Conservation (phyloP, 2,888 invertebrate genomes). For the Brassicogethes aeneus region DNA sequence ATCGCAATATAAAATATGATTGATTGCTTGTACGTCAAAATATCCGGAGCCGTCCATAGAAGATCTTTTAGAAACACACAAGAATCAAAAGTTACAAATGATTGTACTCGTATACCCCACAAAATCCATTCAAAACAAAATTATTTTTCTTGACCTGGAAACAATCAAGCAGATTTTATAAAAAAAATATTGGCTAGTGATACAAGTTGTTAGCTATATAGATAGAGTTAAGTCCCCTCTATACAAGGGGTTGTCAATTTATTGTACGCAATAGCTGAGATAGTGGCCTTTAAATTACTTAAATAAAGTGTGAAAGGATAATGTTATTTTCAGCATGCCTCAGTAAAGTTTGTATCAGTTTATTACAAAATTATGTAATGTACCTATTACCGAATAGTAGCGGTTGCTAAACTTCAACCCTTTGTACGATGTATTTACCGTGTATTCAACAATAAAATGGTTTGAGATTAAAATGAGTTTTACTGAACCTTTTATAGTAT, state of each 20-base stretch:
- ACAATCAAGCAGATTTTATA: slow-evolving; percentile 1
- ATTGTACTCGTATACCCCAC: no score
- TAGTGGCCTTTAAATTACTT: slow-evolving; percentile 33
- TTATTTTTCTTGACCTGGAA: no score
- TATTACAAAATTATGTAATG: no score
- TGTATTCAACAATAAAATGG: background rate
- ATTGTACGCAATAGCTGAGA: slow-evolving; percentile 26
- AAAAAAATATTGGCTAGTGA: slow-evolving; percentile 30
- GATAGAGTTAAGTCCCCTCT: slow-evolving; percentile 32
- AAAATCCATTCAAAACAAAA: no score
- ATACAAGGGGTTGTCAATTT: slow-evolving; percentile 32
- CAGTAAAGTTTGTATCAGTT: no score
- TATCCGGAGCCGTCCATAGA: background rate
- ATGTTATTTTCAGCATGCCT: slow-evolving; percentile 30
- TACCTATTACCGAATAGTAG: slow-evolving; percentile 1
- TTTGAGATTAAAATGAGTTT: no score
- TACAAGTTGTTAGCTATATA: slow-evolving; percentile 29
- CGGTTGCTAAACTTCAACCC: slow-evolving; percentile 11
- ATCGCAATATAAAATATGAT: slow-evolving; percentile 3
- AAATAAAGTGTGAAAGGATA: background rate
- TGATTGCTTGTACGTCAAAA: slow-evolving; percentile 5
- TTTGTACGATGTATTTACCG: slow-evolving; percentile 25
- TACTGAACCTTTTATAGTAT: no score
- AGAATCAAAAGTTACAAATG: background rate
- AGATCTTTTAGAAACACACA: no score